A percentile compares a stretch with the other conserved stretches of the same genome.
These are phyloP conservation scores for Rhopalosiphum nymphaeae DNA, from an alignment of 2,888 invertebrate genomes.

Conservation along the genomic window DNA sequence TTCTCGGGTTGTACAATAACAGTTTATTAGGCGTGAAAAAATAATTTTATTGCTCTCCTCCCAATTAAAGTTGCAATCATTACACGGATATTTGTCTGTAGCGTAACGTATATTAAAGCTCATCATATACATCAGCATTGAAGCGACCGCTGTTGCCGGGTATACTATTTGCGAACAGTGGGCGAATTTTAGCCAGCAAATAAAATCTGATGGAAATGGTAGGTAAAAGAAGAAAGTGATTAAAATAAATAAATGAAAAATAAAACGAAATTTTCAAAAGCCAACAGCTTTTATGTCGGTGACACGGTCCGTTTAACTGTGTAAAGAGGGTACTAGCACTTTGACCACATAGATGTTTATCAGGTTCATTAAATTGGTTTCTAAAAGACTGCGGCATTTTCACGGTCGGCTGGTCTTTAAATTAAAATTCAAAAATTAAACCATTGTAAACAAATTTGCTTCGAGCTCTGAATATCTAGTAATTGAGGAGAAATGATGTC, in stretches of 20 bases:
- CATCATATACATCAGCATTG: neutral
- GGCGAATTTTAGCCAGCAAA: neutral
- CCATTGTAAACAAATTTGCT: constrained; percentile 41
- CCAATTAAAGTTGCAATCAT: constrained; percentile 20
- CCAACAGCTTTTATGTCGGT: constrained; percentile 49
- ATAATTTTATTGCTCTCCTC: constrained; percentile 32
- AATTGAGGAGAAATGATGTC: neutral
- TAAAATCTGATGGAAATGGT: neutral
- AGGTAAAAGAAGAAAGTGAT: constrained; percentile 46
- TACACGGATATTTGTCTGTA: neutral
- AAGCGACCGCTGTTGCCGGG: neutral
- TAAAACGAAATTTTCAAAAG: constrained; percentile 43
- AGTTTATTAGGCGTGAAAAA: constrained; percentile 53
- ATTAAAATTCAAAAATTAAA: constrained; percentile 56
- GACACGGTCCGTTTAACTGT: constrained; percentile 62
- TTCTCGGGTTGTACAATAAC: neutral
- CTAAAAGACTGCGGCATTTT: constrained; percentile 49
- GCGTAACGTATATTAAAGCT: neutral
- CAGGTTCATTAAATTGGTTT: constrained; percentile 56
- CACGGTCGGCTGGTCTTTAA: constrained; percentile 34
- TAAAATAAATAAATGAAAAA: constrained; percentile 57
- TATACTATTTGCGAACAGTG: neutral
- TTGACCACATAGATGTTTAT: constrained; percentile 56
- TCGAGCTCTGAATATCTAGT: constrained; percentile 3
- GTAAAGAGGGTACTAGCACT: constrained; percentile 29